Percentiles rank a stretch among this genome's conserved stretches.
Evolutionary conservation across 2,797 vertebrate genomes (phyloP).

Genomic region (Furcifer pardalis): DNA sequence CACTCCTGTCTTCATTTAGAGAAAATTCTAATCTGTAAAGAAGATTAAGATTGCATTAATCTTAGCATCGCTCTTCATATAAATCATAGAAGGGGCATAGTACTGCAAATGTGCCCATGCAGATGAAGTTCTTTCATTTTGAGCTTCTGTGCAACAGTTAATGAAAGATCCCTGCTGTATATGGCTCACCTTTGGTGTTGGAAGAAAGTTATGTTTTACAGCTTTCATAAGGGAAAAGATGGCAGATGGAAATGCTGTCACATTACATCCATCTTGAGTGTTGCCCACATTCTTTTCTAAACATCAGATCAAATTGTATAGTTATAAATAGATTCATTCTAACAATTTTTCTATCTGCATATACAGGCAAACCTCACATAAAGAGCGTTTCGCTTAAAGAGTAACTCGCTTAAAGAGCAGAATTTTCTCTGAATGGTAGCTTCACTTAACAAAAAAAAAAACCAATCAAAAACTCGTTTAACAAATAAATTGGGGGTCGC

Average conservation of each 20-base stretch:
- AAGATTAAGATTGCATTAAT: neutral
- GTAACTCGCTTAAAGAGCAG: no score
- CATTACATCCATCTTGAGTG: neutral
- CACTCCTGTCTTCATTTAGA: conserved; percentile 1
- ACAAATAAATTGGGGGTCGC: no score
- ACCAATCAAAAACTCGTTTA: no score
- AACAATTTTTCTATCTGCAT: neutral
- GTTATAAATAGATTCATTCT: neutral
- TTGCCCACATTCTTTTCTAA: conserved; percentile 9
- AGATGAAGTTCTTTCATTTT: neutral
- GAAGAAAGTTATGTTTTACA: neutral
- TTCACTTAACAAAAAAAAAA: no score
- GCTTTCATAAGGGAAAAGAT: neutral
- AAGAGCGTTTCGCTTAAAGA: no score
- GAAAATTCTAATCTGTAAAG: neutral
- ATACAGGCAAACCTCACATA: no score
- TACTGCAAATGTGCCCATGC: neutral
- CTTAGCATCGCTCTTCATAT: neutral
- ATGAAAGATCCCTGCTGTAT: neutral
- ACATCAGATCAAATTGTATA: neutral
- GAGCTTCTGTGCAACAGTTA: neutral
- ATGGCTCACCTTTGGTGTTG: neutral
- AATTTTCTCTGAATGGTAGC: no score
- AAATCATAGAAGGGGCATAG: conserved; percentile 13
- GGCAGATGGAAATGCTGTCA: neutral